Evolutionary conservation across 2,113 vertebrate genomes (phyloP), one percentile per base, ranked within the genome.

Genomic region (Accipiter cooperii): DNA sequence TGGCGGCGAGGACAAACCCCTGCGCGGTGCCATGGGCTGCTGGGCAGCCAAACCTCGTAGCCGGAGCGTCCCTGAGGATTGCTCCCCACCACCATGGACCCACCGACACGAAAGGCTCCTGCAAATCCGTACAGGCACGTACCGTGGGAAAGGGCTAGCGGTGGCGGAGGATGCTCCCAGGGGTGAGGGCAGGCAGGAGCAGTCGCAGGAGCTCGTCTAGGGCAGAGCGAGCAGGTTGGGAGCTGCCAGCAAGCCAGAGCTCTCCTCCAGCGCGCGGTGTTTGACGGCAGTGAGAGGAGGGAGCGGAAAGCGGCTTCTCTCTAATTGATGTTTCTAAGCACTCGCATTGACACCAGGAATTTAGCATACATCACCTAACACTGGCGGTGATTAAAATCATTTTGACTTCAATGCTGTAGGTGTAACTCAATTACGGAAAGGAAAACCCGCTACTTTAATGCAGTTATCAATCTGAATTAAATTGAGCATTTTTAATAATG

Each of bases 381-480:
- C 47, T 46, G 46, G 34, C 12, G 11, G 66, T 58, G 84, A 90
- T n/a, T 51, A 61, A 52, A 74, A 54, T 44, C 15, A 12, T 47
- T 26, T 55, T 87, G 52, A 61, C 64, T 75, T 77, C 60, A 74
- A 3, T 49, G 64, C 89, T 29, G 89, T 33, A 76, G 77, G 47
- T 92, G 89, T 84, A 69, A 69, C 89, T 94, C 87, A 38, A 29
- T 96, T 91, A 64, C 1, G 1, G 38, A 65, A 20, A 18, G 86
- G 93, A 84, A 91, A 89, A 51, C 90, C 70, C 13, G 3, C 25
- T 15, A 38, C 88, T 63, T 55, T 68, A 76, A 68, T 2, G 38
- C 93, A 13, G 64, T 61, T 89, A 93, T 97, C 94, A 61, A 93
- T 96, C 96, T 94, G 95, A 95, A 91, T 96, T 90, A 97, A 86